These are phyloP conservation scores for Zeugodacus cucurbitae DNA, from an alignment of 1,140 invertebrate genomes.

Conservation along the genomic window DNA sequence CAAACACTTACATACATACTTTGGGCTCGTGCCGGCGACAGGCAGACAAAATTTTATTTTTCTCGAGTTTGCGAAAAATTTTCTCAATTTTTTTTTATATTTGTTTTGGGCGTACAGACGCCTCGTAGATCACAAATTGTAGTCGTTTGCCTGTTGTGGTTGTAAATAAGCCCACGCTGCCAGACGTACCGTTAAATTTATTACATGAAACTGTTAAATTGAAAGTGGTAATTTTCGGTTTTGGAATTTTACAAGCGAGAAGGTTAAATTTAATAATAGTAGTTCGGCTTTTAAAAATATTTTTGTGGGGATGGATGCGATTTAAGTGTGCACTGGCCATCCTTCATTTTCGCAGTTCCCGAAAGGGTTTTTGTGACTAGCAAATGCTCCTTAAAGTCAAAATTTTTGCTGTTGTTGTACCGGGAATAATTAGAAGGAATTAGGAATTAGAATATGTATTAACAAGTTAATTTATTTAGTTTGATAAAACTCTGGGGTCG, in stretches of 20 bases:
- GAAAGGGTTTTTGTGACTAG: no score
- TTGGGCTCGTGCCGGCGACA: background rate
- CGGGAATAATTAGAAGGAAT: no score
- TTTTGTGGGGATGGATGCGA: no score
- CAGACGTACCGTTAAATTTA: background rate
- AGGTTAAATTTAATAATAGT: constrained; percentile 16
- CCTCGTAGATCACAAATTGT: background rate
- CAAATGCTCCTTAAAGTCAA: no score
- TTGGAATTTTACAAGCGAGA: background rate
- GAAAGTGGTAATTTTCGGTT: background rate
- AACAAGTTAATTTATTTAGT: no score
- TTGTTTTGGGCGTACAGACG: background rate
- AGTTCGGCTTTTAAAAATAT: background rate
- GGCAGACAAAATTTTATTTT: background rate
- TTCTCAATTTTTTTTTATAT: background rate
- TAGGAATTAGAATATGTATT: no score
- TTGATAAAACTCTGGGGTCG: no score
- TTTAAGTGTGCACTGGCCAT: no score
- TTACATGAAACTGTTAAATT: background rate
- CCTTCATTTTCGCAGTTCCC: no score
- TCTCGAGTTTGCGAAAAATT: background rate
- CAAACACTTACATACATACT: background rate
- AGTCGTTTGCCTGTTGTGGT: background rate
- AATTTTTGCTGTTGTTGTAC: no score
- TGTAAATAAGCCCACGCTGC: background rate